phyloP scores from a whole-genome alignment of 2,797 vertebrate genomes.

The Vipera latastei region DNA sequence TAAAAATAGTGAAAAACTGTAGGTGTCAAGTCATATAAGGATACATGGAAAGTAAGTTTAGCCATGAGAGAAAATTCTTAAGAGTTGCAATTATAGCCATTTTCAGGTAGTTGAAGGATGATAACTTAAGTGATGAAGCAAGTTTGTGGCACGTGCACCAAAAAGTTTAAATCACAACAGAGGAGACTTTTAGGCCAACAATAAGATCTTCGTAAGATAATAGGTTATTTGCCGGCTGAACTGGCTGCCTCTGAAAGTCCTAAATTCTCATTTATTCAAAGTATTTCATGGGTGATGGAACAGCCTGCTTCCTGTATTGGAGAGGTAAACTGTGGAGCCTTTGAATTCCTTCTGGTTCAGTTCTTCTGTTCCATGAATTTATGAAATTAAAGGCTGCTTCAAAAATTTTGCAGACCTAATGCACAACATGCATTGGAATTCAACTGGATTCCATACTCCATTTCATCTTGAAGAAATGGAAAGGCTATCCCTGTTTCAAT shows the following conservation, averaged over 20 bases:
- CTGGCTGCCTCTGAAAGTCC: not conserved
- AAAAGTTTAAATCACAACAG: not conserved
- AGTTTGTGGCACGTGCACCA: not conserved
- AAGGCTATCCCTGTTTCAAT: not conserved
- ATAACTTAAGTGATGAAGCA: not conserved
- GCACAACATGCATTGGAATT: not conserved
- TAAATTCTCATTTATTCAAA: not conserved
- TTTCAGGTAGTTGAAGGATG: not conserved
- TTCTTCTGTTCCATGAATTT: not conserved
- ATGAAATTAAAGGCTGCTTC: not conserved
- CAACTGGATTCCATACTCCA: not conserved
- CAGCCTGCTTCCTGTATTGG: not conserved
- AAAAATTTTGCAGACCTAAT: not conserved
- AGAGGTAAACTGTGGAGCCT: not conserved
- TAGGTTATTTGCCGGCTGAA: not conserved
- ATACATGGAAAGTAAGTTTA: not conserved
- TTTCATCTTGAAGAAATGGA: not conserved
- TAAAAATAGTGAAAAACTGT: not conserved
- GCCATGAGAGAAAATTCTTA: not conserved
- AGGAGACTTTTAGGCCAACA: not conserved
- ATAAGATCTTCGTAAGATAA: not conserved
- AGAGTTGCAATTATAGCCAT: not conserved
- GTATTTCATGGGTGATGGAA: not conserved
- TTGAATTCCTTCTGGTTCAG: not conserved
- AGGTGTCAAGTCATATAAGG: not conserved